Percentiles rank a stretch among this genome's conserved stretches.
Conservation (phyloP, 1,140 invertebrate genomes). For the Pollicipes pollicipes region DNA sequence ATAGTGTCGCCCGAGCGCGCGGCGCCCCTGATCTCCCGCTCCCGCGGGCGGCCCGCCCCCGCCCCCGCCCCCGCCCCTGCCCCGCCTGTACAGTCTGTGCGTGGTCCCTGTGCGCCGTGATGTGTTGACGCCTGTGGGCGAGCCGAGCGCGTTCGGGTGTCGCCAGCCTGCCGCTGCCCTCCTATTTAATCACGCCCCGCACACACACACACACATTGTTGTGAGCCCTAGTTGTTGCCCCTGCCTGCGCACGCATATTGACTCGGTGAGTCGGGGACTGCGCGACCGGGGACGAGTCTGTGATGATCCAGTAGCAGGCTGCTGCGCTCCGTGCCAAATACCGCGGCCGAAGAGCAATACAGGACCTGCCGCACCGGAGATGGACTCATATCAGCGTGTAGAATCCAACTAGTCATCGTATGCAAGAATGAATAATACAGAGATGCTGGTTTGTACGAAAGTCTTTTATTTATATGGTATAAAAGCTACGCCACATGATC, state of each 20-base stretch:
- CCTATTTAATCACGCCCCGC: background rate
- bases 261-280: no score
- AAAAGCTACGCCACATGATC: background rate
- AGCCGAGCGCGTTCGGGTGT: background rate
- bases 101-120: no score
- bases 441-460: background rate
- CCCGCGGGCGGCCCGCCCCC: no score
- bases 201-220: no score
- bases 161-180: no score
- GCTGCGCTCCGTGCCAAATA: background rate
- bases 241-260: no score
- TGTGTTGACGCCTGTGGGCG: no score
- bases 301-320: background rate
- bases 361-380: no score
- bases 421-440: constrained; percentile 2
- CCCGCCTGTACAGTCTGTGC: no score
- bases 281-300: background rate
- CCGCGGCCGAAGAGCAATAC: background rate
- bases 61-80: no score
- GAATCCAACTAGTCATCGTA: background rate
- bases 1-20: no score
- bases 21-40: no score
- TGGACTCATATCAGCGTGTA: background rate
- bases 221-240: background rate
- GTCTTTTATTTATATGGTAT: background rate